A percentile compares a stretch with the other conserved stretches of the same genome.
Conservation (phyloP, 2,888 invertebrate species). For the Heteropelma amictum region DNA sequence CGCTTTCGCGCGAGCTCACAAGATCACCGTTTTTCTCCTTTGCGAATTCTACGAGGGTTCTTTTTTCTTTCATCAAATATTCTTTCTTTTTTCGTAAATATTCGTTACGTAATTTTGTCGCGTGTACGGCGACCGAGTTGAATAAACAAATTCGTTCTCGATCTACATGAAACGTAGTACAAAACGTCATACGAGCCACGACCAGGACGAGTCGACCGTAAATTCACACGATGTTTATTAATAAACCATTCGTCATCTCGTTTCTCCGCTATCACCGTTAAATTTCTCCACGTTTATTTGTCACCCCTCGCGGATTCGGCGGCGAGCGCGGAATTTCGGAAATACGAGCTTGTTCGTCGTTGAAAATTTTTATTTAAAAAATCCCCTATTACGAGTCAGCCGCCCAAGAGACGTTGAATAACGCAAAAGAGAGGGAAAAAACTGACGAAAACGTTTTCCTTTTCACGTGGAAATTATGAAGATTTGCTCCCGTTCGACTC, state of each 20-base stretch:
- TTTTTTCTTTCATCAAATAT: neutral
- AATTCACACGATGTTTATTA: constrained; percentile 50
- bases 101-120: constrained; percentile 20
- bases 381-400: too few relatives aligned
- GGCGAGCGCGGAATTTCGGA: too few relatives aligned
- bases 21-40: too few relatives aligned
- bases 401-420: too few relatives aligned
- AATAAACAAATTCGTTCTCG: constrained; percentile 39
- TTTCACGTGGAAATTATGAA: too few relatives aligned
- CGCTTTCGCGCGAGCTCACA: too few relatives aligned
- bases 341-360: too few relatives aligned
- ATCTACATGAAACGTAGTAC: constrained; percentile 19
- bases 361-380: too few relatives aligned
- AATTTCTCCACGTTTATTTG: neutral
- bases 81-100: neutral
- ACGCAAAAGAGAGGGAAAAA: too few relatives aligned
- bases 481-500: too few relatives aligned
- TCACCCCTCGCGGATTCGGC: too few relatives aligned
- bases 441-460: too few relatives aligned
- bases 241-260: constrained; percentile 40
- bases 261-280: neutral
- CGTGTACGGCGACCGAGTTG: constrained; percentile 47
- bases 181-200: neutral
- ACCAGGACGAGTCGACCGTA: constrained; percentile 21
- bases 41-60: neutral